Evolutionary conservation across 2,797 vertebrate genomes (phyloP), one percentile per base, ranked within the genome.

Genomic region (Picus viridis): DNA sequence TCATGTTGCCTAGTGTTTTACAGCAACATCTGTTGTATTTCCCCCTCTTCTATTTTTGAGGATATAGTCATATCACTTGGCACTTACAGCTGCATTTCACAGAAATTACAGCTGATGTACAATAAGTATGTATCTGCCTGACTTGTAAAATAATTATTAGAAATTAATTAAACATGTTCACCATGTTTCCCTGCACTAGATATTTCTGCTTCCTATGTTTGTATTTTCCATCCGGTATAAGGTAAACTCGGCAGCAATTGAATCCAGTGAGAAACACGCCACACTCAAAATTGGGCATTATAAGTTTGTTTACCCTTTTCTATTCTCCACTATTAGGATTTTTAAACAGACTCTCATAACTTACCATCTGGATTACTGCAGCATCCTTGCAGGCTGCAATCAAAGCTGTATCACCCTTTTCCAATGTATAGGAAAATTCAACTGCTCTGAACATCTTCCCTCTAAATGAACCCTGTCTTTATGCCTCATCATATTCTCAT

Each of bases 1-100:
- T 94, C 76, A 62, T 58, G 70, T 91, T 91, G 70, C 32, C 77
- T 92, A 79, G 87, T 93, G 76, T 86, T 94, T 93, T 93, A 87
- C 59, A 94, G 76, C 69, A 88, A 63, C 34, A 87, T 96, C 81
- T 93, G 90, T 87, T 93, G 8, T 51, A 67, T 87, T 34, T 90
- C 80, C 67, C 57, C 68, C 17, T 67, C 86, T 63, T 63, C 73
- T 87, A 36, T 89, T 94, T 92, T 65, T 89, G 70, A 83, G 79
- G 29, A 68, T 85, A 47, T 32, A 90, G 83, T 43, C 53, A 39
- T 63, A 88, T 88, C 81, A 64, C 68, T 69, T 83, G 36, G 43
- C 85, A 78, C n/a, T 82, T 86, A 58, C 3, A 83, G 67, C 79
- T 86, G 70, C 73, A 58, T 93, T 93, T 93, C 89, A 88, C 73